These are phyloP conservation scores for Dendronephthya gigantea DNA, from an alignment of 64 coral and sea anemone genomes.

Conservation along the genomic window DNA sequence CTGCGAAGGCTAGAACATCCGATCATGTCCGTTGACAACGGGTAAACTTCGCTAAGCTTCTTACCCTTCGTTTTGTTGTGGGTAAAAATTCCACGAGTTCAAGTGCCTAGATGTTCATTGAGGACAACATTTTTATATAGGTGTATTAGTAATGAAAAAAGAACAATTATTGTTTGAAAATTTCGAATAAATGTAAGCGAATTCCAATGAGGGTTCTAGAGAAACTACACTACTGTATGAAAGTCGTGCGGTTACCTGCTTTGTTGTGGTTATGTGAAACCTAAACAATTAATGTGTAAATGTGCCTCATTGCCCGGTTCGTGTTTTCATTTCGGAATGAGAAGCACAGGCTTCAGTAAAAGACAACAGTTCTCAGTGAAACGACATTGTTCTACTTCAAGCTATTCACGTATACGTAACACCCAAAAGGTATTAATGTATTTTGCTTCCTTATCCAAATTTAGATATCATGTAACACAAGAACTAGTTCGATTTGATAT, in stretches of 20 bases:
- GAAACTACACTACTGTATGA: neutral
- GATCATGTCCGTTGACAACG: neutral
- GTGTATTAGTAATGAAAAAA: neutral
- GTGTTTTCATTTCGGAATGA: neutral
- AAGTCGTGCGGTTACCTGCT: slow-evolving; percentile 4
- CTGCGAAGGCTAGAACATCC: neutral
- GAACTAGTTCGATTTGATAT: too few species aligned
- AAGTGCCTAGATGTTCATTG: neutral
- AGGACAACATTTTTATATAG: neutral
- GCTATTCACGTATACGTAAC: too few species aligned
- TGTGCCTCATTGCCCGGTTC: neutral
- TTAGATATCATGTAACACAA: too few species aligned
- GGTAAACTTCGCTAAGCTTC: neutral
- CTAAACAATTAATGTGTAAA: slow-evolving; percentile 10
- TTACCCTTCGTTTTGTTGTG: neutral
- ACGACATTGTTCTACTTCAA: neutral
- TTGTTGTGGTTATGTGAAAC: slow-evolving; percentile 4
- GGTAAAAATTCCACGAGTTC: neutral
- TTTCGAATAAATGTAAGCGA: neutral
- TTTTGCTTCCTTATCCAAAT: too few species aligned
- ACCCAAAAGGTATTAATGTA: neutral
- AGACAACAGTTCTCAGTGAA: neutral
- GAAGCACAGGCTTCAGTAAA: neutral
- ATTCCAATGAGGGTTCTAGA: neutral
- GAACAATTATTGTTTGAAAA: too few species aligned